Evolutionary conservation across 1,140 invertebrate species (phyloP), one percentile per base, ranked within the genome.

Genomic region (Drosophila pallidifrons): DNA sequence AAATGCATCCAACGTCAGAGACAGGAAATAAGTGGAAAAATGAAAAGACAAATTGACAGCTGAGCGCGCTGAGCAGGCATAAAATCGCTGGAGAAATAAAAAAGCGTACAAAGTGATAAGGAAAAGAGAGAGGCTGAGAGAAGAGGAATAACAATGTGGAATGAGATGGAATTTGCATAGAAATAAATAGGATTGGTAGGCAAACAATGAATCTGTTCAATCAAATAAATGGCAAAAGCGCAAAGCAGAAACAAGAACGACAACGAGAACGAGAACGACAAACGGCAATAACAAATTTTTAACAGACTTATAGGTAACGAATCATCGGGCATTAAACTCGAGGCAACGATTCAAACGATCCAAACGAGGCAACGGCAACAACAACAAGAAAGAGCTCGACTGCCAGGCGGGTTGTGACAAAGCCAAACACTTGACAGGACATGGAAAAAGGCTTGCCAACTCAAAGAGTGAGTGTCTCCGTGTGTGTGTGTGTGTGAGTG

Each of bases 41-140:
- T 41, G 59, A 73, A 70, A 51, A 82, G 52, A 77, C 71, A 87
- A 87, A 88, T 88, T 87, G 79, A 87, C 83, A 88, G 82, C 8
- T 54, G 59, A 55, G 47, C 49, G 45, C 20, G 20, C 20, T 25
- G 20, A 25, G 20, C 43, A 45, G 43, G 55, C 57, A 63, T 38
- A 66, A 71, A 72, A 52, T 58, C 68, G 47, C 54, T 46, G 35
- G 47, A 55, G 59, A 30, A 55, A 43, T 3, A 28, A 28, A 38
- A 49, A 68, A 28, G 8, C 20, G 20, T 35, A 45, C 49, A 45
- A 45, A 16, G 43, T 16, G 47, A 8, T 30, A 28, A 46, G 73
- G 47, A 45, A 38, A 43, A 16, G 7, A 45, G 7, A 45, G 28
- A 58, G 38, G 43, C 45, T 43, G 59, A 69, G 63, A 47, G 35